A percentile compares a stretch with the other conserved stretches of the same genome.
phyloP scores from a whole-genome alignment of 2,797 vertebrate genomes.

The Echiichthys vipera region DNA sequence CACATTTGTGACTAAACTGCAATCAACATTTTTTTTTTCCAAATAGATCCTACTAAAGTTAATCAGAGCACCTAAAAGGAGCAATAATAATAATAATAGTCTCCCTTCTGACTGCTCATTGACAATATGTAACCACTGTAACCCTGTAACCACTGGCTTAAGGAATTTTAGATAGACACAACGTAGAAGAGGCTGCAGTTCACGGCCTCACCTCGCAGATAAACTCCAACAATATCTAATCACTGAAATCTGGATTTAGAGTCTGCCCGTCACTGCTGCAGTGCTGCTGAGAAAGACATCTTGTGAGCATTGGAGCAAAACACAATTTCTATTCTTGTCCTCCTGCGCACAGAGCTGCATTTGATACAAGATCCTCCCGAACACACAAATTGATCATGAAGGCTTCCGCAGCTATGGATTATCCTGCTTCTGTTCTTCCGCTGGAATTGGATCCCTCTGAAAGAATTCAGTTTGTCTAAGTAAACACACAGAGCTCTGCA shows the following conservation, averaged over 20 bases:
- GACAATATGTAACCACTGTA: conserved; percentile 29
- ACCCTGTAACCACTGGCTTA: conserved; percentile 26
- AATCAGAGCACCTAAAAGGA: conserved; percentile 10
- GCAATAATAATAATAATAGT: conserved; percentile 26
- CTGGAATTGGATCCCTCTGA: conserved; percentile 27
- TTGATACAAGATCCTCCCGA: conserved; percentile 39
- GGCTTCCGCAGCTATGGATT: conserved; percentile 18
- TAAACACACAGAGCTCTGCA: conserved; percentile 20
- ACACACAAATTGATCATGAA: conserved; percentile 42
- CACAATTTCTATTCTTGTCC: conserved; percentile 60
- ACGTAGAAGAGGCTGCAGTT: conserved; percentile 26
- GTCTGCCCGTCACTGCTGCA: conserved; percentile 22
- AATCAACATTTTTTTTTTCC: neutral
- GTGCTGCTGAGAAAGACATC: conserved; percentile 55
- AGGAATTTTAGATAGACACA: conserved; percentile 17
- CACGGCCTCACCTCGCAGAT: conserved; percentile 19
- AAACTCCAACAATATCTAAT: conserved; percentile 45
- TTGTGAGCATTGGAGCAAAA: conserved; percentile 56
- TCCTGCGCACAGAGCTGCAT: conserved; percentile 36
- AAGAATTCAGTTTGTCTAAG: conserved; percentile 32
- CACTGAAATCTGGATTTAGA: conserved; percentile 50
- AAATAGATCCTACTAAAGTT: conserved; percentile 6
- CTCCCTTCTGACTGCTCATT: conserved; percentile 17
- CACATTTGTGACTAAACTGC: neutral
- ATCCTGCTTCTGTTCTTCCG: conserved; percentile 25